A percentile compares a stretch with the other conserved stretches of the same genome.
Evolutionary conservation across 2,797 vertebrate genomes (phyloP).

Genomic region (Enteromius afrohamiltoni): DNA sequence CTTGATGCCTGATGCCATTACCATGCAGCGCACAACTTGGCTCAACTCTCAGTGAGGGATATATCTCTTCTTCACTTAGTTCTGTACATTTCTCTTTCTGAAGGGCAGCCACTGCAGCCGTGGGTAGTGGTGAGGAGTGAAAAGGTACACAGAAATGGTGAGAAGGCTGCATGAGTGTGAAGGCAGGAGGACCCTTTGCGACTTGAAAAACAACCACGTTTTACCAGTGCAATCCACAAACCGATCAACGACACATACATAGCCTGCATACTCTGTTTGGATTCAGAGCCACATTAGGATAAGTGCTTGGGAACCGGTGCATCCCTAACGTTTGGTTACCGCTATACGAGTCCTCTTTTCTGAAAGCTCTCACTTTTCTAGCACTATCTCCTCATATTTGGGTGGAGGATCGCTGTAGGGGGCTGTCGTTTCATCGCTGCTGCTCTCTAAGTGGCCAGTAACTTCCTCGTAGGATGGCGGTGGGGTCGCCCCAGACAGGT

Average conservation of each 20-base stretch:
- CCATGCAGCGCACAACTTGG: neutral
- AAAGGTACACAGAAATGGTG: constrained; percentile 2
- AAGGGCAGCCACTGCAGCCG: constrained; percentile 1
- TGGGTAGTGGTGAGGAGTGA: constrained; percentile 16
- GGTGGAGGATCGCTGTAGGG: constrained; percentile 85
- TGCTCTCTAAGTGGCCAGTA: constrained; percentile 83
- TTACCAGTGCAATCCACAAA: constrained; percentile 8
- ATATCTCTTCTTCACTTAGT: constrained; percentile 4
- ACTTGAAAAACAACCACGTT: constrained; percentile 30
- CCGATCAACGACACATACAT: constrained; percentile 5
- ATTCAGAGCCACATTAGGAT: constrained; percentile 5
- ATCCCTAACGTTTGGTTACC: constrained; percentile 6
- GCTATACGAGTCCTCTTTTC: neutral
- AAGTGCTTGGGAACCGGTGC: constrained; percentile 38
- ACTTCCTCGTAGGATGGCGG: constrained; percentile 90
- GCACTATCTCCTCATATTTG: constrained; percentile 89
- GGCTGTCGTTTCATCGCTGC: constrained; percentile 78
- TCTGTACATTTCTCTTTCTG: neutral
- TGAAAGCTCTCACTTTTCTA: constrained; percentile 65
- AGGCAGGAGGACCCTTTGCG: constrained; percentile 7
- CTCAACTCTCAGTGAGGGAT: neutral
- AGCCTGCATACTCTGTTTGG: constrained; percentile 13
- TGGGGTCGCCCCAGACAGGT: constrained; percentile 84
- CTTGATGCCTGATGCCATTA: constrained; percentile 9
- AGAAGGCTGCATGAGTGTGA: constrained; percentile 31